Conservation (phyloP, 2,797 vertebrate genomes). For the Lithobates pipiens region DNA sequence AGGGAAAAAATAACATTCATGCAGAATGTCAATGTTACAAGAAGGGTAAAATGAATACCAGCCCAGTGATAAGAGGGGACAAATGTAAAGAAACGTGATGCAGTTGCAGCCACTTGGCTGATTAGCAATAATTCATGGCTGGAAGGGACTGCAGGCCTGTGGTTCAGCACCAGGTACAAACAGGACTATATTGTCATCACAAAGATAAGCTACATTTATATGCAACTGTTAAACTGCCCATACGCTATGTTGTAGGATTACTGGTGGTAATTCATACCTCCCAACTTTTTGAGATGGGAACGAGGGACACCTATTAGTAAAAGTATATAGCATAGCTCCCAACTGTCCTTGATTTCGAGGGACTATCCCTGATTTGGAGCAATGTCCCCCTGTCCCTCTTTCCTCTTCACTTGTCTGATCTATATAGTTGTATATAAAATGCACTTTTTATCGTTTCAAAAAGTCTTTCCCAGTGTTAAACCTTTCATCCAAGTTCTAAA, state of each 20-base stretch:
- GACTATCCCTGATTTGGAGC: too few species aligned
- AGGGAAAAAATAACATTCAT: constrained; percentile 48
- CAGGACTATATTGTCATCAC: not conserved
- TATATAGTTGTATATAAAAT: too few species aligned
- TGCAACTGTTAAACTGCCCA: not conserved
- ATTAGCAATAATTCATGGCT: constrained; percentile 22
- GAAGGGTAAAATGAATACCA: constrained; percentile 27
- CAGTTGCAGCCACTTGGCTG: constrained; percentile 3
- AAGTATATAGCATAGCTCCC: too few species aligned
- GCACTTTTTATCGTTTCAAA: too few species aligned
- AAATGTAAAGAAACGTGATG: constrained; percentile 26
- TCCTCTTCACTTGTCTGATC: too few species aligned
- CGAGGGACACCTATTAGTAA: too few species aligned
- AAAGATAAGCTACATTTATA: not conserved
- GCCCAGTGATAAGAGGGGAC: constrained; percentile 40
- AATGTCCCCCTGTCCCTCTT: too few species aligned
- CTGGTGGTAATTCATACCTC: too few species aligned
- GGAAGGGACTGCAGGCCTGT: not conserved
- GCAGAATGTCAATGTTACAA: constrained; percentile 50
- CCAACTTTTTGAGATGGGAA: too few species aligned
- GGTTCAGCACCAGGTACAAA: constrained; percentile 2
- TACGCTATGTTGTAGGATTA: not conserved
- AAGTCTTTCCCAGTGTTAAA: too few species aligned
- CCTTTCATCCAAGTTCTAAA: too few species aligned
- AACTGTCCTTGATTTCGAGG: too few species aligned